Evolutionary conservation across 2,888 invertebrate species (phyloP).

Genomic region (Tenthredo amoena): DNA sequence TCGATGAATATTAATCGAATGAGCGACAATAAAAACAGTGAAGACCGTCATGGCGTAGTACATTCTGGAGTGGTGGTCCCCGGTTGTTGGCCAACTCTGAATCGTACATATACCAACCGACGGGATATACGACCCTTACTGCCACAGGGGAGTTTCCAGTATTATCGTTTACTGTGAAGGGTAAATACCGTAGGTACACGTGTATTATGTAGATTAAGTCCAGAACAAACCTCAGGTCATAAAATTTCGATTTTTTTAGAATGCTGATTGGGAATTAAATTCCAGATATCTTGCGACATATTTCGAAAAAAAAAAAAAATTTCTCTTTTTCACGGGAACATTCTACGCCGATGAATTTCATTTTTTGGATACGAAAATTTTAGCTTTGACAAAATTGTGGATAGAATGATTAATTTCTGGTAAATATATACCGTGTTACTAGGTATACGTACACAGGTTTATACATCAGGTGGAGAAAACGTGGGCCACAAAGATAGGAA

Average conservation of each 20-base stretch:
- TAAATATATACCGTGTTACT: background rate
- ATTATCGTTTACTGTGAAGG: slow-evolving; percentile 7
- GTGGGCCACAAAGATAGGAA: background rate
- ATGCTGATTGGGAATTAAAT: background rate
- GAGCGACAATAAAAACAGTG: slow-evolving; percentile 36
- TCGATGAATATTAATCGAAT: slow-evolving; percentile 42
- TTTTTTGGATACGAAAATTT: no score
- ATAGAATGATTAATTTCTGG: background rate
- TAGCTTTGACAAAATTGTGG: no score
- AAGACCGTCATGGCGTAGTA: slow-evolving; percentile 4
- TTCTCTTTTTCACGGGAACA: no score
- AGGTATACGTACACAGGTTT: no score
- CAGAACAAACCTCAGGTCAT: background rate
- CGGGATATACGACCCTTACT: background rate
- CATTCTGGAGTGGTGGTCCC: background rate
- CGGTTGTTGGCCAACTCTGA: background rate
- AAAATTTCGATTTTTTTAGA: background rate
- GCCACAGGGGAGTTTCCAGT: slow-evolving; percentile 11
- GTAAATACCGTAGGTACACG: slow-evolving; percentile 12
- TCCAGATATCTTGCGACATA: no score
- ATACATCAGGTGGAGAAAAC: background rate
- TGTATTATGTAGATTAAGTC: background rate
- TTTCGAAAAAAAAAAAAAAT: no score
- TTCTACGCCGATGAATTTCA: no score
- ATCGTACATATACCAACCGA: background rate